Conservation (phyloP, 2,888 invertebrate genomes). For the Linnaemya tessellans region DNA sequence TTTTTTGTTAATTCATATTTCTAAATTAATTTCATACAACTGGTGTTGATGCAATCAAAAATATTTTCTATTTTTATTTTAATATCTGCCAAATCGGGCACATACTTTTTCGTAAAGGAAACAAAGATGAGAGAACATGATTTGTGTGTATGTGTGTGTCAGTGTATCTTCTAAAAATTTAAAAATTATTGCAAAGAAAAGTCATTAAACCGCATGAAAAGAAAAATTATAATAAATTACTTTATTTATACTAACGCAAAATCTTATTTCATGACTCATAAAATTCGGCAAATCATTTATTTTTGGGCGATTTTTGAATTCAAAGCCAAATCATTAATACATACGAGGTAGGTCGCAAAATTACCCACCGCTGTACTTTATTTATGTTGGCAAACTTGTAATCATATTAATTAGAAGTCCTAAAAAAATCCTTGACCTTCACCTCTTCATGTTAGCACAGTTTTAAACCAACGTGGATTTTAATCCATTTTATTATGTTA, state of each 20-base stretch:
- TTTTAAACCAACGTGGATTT: too few relatives aligned
- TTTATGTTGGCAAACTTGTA: too few relatives aligned
- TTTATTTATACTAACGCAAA: constrained; percentile 49
- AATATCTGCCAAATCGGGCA: constrained; percentile 8
- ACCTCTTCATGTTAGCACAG: neutral
- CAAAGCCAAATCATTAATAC: constrained; percentile 2
- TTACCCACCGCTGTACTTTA: too few relatives aligned
- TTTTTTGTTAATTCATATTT: neutral
- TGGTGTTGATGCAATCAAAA: constrained; percentile 29
- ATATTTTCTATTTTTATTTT: constrained; percentile 14
- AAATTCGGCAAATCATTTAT: constrained; percentile 6
- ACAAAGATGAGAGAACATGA: neutral
- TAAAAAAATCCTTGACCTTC: too few relatives aligned
- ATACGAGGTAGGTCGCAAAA: neutral
- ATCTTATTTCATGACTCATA: constrained; percentile 35
- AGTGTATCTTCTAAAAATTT: too few relatives aligned
- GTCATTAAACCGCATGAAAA: constrained; percentile 57
- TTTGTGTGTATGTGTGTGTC: too few relatives aligned
- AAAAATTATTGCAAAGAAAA: constrained; percentile 10
- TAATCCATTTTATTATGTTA: too few relatives aligned
- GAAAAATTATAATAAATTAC: constrained; percentile 36
- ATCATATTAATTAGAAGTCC: too few relatives aligned
- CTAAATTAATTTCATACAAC: neutral
- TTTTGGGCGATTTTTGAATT: constrained; percentile 2
- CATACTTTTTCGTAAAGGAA: constrained; percentile 17